phyloP scores from a whole-genome alignment of 2,888 invertebrate species.

The Perithous albicinctus region DNA sequence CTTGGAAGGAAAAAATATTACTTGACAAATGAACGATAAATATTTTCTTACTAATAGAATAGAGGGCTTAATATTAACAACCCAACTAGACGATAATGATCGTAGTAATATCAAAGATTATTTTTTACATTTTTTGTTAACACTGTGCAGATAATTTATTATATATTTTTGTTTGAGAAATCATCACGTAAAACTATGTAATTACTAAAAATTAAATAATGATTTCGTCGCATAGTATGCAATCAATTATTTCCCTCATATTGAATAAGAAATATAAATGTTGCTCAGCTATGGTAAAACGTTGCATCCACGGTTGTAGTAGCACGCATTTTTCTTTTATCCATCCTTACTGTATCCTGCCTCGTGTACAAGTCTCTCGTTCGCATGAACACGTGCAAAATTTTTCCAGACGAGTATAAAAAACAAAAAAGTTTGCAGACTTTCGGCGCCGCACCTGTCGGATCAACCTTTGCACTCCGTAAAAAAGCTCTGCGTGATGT shows the following conservation, averaged over 20 bases:
- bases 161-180: too few species aligned
- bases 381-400: not conserved
- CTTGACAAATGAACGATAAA: too few species aligned
- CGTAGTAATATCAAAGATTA: too few species aligned
- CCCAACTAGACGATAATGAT: too few species aligned
- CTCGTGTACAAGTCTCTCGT: constrained; percentile 2
- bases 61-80: too few species aligned
- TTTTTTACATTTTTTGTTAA: too few species aligned
- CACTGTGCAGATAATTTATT: too few species aligned
- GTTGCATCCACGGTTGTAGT: not conserved
- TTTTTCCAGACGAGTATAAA: constrained; percentile 14
- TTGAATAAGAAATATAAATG: not conserved
- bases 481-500: constrained; percentile 14
- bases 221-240: not conserved
- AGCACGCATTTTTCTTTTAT: not conserved
- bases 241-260: not conserved
- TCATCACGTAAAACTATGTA: too few species aligned
- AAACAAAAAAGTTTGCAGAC: constrained; percentile 14
- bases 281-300: not conserved
- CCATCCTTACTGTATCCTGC: not conserved
- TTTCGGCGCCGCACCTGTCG: constrained; percentile 29
- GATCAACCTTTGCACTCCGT: constrained; percentile 8
- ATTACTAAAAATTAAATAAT: not conserved
- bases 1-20: too few species aligned
- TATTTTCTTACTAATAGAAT: too few species aligned